Base-by-base conservation (phyloP, 2,888 invertebrate species). In the Aporophyla nigra region DNA sequence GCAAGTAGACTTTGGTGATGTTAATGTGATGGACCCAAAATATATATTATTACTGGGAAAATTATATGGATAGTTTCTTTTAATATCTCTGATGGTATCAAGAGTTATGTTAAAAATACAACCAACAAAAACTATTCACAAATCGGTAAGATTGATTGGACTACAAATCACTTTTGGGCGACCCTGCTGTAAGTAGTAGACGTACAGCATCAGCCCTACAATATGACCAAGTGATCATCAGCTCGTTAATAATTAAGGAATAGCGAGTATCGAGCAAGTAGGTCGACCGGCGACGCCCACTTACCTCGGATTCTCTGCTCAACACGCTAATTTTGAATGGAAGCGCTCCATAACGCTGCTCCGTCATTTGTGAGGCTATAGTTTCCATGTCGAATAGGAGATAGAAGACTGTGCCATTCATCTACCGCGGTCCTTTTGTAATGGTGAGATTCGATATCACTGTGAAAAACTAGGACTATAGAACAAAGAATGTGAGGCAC, bases 181-280 rank as follows among this genome's bases (percentile, higher is more conserved):
- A n/a, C 5, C n/a, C 3, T 16, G 19, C 27, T 7, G 27, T 33
- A 43, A 74, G 27, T 27, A 51, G 16, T 46, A 46, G 9, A 9
- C 1, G 10, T 59, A 27, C 21, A 33, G 51, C n/a, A 61, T 19
- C 69, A 75, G 56, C 76, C 80, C 76, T 76, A 62, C 49, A 21
- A 2, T 27, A 40, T 54, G 53, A 66, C 1, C 27, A 6, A 74
- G 24, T 61, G 71, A 77, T 68, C 63, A 77, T 68, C 63, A 73
- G 61, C 67, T 65, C 56, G 33, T 62, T 33, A 62, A 81, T 68
- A 82, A 78, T 79, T 79, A 84, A 77, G 86, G 84, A 80, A 69
- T 51, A 80, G 80, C 16, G 63, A 80, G 66, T 66, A 24, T 46
- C 27, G 46, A 74, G 65, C 72, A 78, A 83, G 66, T 80, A n/a